These are phyloP conservation scores for Rotaria macrura DNA, from an alignment of 2,888 invertebrate species.

Conservation along the genomic window DNA sequence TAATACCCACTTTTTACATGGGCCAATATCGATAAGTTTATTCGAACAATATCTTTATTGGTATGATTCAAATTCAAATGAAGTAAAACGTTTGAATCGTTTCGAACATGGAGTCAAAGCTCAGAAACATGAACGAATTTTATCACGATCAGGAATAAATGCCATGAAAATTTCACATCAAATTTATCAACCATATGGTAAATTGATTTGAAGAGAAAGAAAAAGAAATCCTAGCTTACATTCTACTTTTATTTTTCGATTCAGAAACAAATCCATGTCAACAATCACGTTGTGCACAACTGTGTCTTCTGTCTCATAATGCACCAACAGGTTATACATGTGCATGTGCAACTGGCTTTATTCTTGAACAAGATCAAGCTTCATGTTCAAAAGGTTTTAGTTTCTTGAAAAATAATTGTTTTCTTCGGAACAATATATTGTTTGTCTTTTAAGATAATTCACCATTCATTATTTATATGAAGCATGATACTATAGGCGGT, in stretches of 20 bases:
- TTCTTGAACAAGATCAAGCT: not conserved
- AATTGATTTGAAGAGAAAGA: slow-evolving; percentile 23
- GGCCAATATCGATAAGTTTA: slow-evolving; percentile 65
- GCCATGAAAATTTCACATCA: slow-evolving; percentile 82
- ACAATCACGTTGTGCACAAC: slow-evolving; percentile 67
- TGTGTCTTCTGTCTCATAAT: slow-evolving; percentile 77
- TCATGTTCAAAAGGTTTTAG: slow-evolving; percentile 34
- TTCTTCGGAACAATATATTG: not conserved
- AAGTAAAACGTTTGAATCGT: slow-evolving; percentile 61
- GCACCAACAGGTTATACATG: slow-evolving; percentile 65
- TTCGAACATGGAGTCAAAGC: slow-evolving; percentile 81
- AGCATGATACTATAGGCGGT: slow-evolving; percentile 37
- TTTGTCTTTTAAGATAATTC: slow-evolving; percentile 65
- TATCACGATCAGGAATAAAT: not conserved
- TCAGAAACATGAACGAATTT: slow-evolving; percentile 84
- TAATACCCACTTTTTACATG: slow-evolving; percentile 59
- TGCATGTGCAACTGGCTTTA: slow-evolving; percentile 72
- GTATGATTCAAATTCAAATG: slow-evolving; percentile 70
- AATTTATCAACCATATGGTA: slow-evolving; percentile 67
- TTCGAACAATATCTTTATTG: slow-evolving; percentile 54
- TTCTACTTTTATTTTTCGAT: not conserved
- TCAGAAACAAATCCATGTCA: slow-evolving; percentile 62
- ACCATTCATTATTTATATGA: slow-evolving; percentile 47
- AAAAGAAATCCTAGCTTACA: too few species aligned
- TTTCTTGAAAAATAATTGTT: slow-evolving; percentile 53